These are phyloP conservation scores for Peromyscus californicus DNA, from an alignment of 2,113 vertebrate genomes.

Conservation along the genomic window DNA sequence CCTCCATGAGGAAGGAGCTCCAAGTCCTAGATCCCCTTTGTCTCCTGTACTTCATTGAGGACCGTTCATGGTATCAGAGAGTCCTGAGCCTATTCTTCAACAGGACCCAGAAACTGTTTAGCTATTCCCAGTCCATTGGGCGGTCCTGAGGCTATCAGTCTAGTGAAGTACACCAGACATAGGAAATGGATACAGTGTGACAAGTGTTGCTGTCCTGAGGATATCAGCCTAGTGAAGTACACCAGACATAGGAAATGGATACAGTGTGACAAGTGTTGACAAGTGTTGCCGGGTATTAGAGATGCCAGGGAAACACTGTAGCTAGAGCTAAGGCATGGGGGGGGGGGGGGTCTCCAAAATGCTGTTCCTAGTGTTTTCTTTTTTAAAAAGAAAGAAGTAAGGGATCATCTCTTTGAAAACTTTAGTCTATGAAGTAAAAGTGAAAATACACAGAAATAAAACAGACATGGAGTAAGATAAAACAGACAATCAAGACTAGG, in stretches of 20 bases:
- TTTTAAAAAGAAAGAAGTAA: background rate
- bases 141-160: background rate
- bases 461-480: accelerated
- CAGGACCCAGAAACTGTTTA: too few relatives aligned
- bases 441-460: slow-evolving; percentile 33
- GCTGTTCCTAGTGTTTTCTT: background rate
- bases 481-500: background rate
- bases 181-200: background rate
- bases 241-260: background rate
- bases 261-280: background rate
- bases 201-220: background rate
- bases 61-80: too few relatives aligned
- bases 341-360: background rate
- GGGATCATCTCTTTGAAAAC: background rate
- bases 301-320: background rate
- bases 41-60: background rate
- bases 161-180: background rate
- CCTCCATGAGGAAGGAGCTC: too few relatives aligned
- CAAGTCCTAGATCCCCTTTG: background rate
- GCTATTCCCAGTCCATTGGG: too few relatives aligned
- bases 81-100: background rate
- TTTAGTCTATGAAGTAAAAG: background rate
- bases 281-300: background rate
- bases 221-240: background rate
- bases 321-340: background rate